Percentiles rank a stretch among this genome's conserved stretches.
phyloP scores from a whole-genome alignment of 2,113 vertebrate genomes.

The Struthio camelus region DNA sequence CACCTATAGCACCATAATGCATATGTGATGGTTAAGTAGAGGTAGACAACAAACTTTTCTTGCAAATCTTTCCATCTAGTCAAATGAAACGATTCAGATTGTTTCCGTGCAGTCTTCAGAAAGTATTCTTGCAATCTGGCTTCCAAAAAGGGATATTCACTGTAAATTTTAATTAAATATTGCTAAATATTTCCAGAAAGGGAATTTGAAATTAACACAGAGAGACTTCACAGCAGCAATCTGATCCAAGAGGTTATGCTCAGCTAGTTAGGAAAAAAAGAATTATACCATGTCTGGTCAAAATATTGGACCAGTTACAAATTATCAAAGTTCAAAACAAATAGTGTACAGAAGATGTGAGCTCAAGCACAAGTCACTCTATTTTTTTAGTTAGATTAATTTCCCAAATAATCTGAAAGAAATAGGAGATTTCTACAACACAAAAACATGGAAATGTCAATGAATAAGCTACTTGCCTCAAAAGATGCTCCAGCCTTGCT shows the following conservation, averaged over 20 bases:
- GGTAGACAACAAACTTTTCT: neutral
- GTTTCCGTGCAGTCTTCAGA: neutral
- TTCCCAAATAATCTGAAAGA: neutral
- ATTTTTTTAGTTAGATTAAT: neutral
- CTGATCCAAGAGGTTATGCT: neutral
- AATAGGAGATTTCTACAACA: neutral
- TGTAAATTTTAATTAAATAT: slow-evolving; percentile 23
- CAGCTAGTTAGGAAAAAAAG: neutral
- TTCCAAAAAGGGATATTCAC: neutral
- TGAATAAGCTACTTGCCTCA: neutral
- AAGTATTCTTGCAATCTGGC: neutral
- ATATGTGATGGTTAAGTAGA: neutral
- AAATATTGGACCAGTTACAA: neutral
- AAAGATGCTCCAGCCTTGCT: neutral
- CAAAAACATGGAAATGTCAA: neutral
- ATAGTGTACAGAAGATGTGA: neutral
- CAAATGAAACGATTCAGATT: neutral
- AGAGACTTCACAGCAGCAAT: neutral
- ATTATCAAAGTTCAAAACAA: neutral
- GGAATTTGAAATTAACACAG: slow-evolving; percentile 6
- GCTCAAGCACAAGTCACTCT: neutral
- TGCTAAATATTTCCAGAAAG: slow-evolving; percentile 26
- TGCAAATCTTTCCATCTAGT: neutral
- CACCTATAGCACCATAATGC: neutral
- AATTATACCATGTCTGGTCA: neutral